Conservation (phyloP, 2,797 vertebrate genomes). For the Pangasius macronema region DNA sequence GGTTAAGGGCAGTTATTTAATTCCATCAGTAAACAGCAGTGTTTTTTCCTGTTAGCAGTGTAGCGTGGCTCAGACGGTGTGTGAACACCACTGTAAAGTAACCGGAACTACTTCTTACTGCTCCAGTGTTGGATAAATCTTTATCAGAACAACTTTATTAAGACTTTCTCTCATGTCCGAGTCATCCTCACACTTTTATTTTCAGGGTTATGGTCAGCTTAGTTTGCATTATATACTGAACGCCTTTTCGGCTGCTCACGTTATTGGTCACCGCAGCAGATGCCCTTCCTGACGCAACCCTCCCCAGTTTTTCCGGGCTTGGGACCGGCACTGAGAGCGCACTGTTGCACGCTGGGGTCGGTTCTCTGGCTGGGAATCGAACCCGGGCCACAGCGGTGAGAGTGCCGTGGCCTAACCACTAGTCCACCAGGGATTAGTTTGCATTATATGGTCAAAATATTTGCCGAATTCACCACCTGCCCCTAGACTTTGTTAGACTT, state of each 20-base stretch:
- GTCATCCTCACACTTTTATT: not conserved
- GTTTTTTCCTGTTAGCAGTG: not conserved
- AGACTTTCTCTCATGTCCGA: not conserved
- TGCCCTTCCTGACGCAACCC: too few species aligned
- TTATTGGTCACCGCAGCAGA: too few species aligned
- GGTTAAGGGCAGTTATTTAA: not conserved
- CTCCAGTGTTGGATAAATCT: not conserved
- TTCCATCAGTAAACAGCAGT: not conserved
- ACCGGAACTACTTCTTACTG: not conserved
- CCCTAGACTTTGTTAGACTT: not conserved
- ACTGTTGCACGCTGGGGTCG: too few species aligned
- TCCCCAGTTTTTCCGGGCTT: too few species aligned
- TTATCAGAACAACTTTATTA: not conserved
- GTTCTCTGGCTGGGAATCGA: too few species aligned
- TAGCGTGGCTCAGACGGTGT: not conserved
- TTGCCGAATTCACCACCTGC: not conserved
- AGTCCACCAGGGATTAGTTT: too few species aligned
- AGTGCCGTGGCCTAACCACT: too few species aligned
- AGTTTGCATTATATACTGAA: not conserved
- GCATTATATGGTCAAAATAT: not conserved
- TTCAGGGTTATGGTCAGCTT: not conserved
- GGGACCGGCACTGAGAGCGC: too few species aligned
- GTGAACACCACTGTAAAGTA: not conserved
- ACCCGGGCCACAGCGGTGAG: too few species aligned
- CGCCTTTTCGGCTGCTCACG: too few species aligned